phyloP scores from a whole-genome alignment of 2,888 invertebrate genomes.

The Meteorus cinctellus region DNA sequence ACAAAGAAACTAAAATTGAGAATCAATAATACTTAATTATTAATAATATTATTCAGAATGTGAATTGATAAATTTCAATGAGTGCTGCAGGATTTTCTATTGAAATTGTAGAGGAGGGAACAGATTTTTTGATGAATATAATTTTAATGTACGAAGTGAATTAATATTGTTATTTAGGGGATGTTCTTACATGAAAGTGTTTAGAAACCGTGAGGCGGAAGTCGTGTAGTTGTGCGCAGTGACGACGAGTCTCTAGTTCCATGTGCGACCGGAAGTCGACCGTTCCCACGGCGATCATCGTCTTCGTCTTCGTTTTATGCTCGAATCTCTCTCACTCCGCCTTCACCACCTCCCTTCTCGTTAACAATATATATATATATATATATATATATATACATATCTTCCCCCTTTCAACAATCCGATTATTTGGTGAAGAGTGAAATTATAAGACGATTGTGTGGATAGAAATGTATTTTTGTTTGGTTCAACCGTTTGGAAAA shows the following conservation, averaged over 20 bases:
- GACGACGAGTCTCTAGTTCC: constrained; percentile 59
- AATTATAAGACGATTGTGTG: background rate
- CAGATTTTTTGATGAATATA: no score
- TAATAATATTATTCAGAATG: no score
- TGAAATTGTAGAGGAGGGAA: no score
- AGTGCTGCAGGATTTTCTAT: no score
- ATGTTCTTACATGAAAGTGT: constrained; percentile 33
- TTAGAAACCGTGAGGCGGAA: constrained; percentile 51
- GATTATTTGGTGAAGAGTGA: background rate
- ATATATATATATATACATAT: constrained; percentile 3
- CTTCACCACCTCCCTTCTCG: background rate
- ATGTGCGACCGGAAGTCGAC: constrained; percentile 58
- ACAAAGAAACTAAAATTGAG: no score
- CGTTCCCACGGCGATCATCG: constrained; percentile 68
- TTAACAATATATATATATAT: constrained; percentile 6
- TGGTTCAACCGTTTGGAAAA: constrained; percentile 7
- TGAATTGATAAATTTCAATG: no score
- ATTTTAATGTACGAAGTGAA: no score
- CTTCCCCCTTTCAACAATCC: constrained; percentile 4
- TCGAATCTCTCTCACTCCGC: constrained; percentile 11
- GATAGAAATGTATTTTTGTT: background rate
- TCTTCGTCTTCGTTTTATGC: constrained; percentile 30
- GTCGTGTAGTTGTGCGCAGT: constrained; percentile 53
- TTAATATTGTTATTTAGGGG: no score
- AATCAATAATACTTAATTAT: no score